Percentiles rank a stretch among this genome's conserved stretches.
These are phyloP conservation scores for Murina feae DNA, from an alignment of 2,113 vertebrate species.

Conservation along the genomic window DNA sequence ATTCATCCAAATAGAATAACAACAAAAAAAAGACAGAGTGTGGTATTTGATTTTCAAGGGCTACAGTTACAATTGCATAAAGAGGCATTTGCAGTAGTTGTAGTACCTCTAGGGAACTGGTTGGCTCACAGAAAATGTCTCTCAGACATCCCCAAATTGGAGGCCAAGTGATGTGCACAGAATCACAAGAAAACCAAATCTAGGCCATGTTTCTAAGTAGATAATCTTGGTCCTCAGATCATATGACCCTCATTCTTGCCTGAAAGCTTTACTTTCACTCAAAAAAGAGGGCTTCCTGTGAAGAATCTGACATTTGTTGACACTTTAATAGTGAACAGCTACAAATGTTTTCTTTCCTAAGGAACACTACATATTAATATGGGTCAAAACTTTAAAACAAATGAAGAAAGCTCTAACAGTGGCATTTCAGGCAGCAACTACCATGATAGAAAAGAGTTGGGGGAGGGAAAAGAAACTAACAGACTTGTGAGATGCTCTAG, in stretches of 20 bases:
- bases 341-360: not conserved
- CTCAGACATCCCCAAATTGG: not conserved
- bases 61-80: not conserved
- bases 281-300: not conserved
- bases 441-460: not conserved
- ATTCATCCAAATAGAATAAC: not conserved
- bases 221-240: not conserved
- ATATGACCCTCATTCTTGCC: not conserved
- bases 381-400: not conserved
- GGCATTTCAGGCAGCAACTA: not conserved
- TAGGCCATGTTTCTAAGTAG: not conserved
- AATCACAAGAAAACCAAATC: not conserved
- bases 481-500: not conserved
- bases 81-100: not conserved
- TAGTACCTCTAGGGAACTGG: not conserved
- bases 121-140: not conserved
- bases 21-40: not conserved
- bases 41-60: not conserved
- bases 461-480: not conserved
- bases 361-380: not conserved
- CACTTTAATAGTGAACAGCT: not conserved
- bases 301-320: not conserved
- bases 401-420: not conserved
- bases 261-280: not conserved
- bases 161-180: not conserved